These are phyloP conservation scores for Drosophila hawaiiensis DNA, from an alignment of 2,888 invertebrate species.

Conservation along the genomic window DNA sequence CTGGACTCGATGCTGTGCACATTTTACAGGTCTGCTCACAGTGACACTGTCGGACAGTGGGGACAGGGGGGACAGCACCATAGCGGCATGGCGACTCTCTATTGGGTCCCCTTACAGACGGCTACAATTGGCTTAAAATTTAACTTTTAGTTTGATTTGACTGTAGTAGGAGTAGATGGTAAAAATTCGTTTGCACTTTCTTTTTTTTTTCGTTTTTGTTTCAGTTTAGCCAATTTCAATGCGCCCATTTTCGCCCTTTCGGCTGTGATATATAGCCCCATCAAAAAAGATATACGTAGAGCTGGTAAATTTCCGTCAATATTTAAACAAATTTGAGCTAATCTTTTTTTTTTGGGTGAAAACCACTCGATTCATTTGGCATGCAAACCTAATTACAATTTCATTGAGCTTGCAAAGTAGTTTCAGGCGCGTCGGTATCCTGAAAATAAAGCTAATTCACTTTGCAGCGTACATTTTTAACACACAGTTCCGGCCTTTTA, in stretches of 20 bases:
- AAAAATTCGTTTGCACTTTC: slow-evolving; percentile 33
- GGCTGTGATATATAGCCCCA: neutral
- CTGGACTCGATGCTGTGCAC: neutral
- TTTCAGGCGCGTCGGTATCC: slow-evolving; percentile 28
- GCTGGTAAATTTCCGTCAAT: slow-evolving; percentile 66
- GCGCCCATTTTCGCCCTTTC: neutral
- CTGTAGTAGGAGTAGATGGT: slow-evolving; percentile 21
- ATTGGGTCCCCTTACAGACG: neutral
- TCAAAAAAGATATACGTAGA: slow-evolving; percentile 21
- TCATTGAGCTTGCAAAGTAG: slow-evolving; percentile 59
- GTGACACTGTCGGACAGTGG: neutral
- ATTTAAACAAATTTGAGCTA: slow-evolving; percentile 60
- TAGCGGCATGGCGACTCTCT: neutral
- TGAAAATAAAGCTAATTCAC: slow-evolving; percentile 57
- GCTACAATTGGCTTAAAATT: slow-evolving; percentile 54
- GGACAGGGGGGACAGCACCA: neutral
- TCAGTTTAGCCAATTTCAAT: slow-evolving; percentile 39
- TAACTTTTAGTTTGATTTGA: slow-evolving; percentile 58
- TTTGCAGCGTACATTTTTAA: slow-evolving; percentile 62
- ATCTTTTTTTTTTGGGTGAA: slow-evolving; percentile 19
- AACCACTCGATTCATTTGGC: slow-evolving; percentile 71
- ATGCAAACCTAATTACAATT: slow-evolving; percentile 76
- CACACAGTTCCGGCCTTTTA: slow-evolving; percentile 16
- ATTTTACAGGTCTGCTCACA: neutral
- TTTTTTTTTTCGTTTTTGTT: neutral